Conservation (phyloP, 2,797 vertebrate genomes). For the Cyprinella venusta region DNA sequence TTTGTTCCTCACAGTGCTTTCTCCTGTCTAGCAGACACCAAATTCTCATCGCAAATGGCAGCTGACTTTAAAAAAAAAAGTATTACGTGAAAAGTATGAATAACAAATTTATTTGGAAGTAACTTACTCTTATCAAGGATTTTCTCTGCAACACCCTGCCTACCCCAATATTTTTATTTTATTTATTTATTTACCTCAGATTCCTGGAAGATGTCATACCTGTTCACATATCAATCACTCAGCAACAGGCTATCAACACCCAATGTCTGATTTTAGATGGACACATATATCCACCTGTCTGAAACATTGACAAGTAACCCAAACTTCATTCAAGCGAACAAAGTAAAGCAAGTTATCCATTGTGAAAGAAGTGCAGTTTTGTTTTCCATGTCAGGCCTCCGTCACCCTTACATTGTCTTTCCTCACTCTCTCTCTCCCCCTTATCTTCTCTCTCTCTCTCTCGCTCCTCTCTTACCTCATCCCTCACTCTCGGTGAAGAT, state of each 20-base stretch:
- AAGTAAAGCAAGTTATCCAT: constrained; percentile 53
- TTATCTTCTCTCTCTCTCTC: constrained; percentile 36
- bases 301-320: constrained; percentile 48
- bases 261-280: constrained; percentile 34
- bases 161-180: too few species aligned
- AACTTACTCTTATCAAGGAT: constrained; percentile 24
- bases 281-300: constrained; percentile 53
- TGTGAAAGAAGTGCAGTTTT: constrained; percentile 52
- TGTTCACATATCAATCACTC: constrained; percentile 53
- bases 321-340: constrained; percentile 53
- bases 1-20: neutral
- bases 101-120: neutral
- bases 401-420: constrained; percentile 26
- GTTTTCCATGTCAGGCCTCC: constrained; percentile 44
- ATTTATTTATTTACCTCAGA: neutral
- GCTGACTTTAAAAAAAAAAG: neutral
- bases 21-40: neutral
- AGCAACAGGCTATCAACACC: constrained; percentile 44
- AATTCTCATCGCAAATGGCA: neutral
- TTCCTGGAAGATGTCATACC: constrained; percentile 47
- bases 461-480: constrained; percentile 4
- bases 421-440: constrained; percentile 22
- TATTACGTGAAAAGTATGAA: neutral
- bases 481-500: constrained; percentile 66
- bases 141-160: constrained; percentile 13